phyloP scores from a whole-genome alignment of 2,113 vertebrate species.

The Hemiscyllium ocellatum region DNA sequence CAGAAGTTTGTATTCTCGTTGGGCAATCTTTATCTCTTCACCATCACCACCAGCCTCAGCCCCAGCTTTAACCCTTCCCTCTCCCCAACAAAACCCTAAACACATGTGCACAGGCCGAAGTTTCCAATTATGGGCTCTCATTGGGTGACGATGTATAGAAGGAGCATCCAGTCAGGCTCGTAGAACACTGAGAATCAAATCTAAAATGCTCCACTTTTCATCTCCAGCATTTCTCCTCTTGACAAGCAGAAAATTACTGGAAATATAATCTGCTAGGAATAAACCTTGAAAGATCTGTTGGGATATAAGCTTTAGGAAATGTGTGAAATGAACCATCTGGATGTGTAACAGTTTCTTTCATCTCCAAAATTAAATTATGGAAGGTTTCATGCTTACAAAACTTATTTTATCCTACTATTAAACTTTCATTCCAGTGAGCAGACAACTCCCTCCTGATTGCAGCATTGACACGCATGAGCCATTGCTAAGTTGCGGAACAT shows the following conservation, averaged over 20 bases:
- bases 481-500: background rate
- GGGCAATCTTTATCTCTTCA: background rate
- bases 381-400: conserved; percentile 15
- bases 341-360: background rate
- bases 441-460: background rate
- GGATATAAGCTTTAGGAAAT: background rate
- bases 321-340: background rate
- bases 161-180: background rate
- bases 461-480: background rate
- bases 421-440: background rate
- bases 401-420: background rate
- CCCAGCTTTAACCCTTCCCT: background rate
- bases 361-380: background rate
- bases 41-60: background rate
- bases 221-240: background rate
- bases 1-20: background rate
- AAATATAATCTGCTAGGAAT: background rate
- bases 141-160: background rate
- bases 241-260: background rate
- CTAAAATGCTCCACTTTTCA: background rate
- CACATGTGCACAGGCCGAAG: background rate
- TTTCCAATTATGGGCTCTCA: background rate
- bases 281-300: background rate
- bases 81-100: background rate
- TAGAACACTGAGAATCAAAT: background rate